Evolutionary conservation across 2,797 vertebrate genomes (phyloP).

Genomic region (Rhincodon typus): DNA sequence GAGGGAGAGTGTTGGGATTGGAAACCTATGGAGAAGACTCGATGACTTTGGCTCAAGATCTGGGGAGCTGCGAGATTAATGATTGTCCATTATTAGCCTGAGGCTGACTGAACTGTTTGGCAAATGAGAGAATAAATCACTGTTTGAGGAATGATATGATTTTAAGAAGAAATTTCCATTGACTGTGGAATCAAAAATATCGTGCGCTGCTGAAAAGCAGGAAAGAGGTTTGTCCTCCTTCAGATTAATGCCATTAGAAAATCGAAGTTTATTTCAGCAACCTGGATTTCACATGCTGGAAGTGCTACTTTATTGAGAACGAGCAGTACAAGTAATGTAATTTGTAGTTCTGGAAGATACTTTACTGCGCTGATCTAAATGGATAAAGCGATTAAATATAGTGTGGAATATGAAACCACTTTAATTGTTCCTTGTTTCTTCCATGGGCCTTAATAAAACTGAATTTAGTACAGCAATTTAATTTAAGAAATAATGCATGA

Average conservation of each 20-base stretch:
- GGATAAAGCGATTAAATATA: slow-evolving; percentile 8
- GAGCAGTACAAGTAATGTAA: not conserved
- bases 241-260: not conserved
- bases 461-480: slow-evolving; percentile 16
- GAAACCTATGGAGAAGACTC: not conserved
- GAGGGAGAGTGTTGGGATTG: not conserved
- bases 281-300: not conserved
- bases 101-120: not conserved
- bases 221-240: not conserved
- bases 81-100: not conserved
- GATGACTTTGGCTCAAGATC: not conserved
- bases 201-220: not conserved
- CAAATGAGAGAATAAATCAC: not conserved
- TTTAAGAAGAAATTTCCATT: not conserved
- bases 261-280: not conserved
- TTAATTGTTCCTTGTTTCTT: not conserved
- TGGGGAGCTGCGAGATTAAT: not conserved
- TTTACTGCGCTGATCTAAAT: not conserved
- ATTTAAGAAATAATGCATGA: slow-evolving; percentile 22
- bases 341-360: not conserved
- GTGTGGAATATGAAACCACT: not conserved
- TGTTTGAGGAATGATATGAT: not conserved
- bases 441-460: not conserved
- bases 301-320: not conserved
- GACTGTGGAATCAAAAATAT: not conserved